Conservation (phyloP, 2,888 invertebrate species). For the Mythimna loreyi region DNA sequence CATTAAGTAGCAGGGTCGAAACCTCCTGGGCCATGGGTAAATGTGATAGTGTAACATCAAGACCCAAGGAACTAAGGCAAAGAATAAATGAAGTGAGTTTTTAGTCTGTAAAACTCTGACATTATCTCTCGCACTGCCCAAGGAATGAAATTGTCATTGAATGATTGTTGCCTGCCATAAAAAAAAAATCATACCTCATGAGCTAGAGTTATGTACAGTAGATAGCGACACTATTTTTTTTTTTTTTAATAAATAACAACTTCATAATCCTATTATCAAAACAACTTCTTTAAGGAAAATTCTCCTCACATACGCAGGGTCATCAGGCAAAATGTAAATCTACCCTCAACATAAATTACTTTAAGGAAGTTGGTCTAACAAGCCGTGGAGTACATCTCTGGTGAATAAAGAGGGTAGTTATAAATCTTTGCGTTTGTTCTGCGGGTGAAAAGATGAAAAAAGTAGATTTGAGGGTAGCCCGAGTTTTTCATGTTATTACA, state of each 20-base stretch:
- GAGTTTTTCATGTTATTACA: slow-evolving; percentile 43
- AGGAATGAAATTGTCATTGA: no score
- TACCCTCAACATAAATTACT: slow-evolving; percentile 61
- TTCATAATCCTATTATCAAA: slow-evolving; percentile 7
- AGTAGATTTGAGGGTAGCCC: slow-evolving; percentile 36
- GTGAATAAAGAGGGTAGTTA: slow-evolving; percentile 66
- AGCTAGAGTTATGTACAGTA: no score
- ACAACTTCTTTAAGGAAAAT: slow-evolving; percentile 23
- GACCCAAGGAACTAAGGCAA: no score
- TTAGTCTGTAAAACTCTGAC: no score
- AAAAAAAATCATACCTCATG: no score
- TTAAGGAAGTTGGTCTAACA: slow-evolving; percentile 73
- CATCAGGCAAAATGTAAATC: slow-evolving; percentile 66
- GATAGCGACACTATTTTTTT: no score
- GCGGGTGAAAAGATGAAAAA: slow-evolving; percentile 66
- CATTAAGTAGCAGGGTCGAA: no score
- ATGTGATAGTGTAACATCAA: no score
- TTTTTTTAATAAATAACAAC: background rate
- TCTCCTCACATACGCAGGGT: slow-evolving; percentile 35
- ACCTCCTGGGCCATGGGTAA: no score
- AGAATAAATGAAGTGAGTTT: no score
- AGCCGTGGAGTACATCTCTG: slow-evolving; percentile 71
- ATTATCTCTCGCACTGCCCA: no score
- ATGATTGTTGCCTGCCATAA: no score
- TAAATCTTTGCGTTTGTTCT: slow-evolving; percentile 75